Conservation (phyloP, 2,113 vertebrate genomes). For the Eclectus roratus region DNA sequence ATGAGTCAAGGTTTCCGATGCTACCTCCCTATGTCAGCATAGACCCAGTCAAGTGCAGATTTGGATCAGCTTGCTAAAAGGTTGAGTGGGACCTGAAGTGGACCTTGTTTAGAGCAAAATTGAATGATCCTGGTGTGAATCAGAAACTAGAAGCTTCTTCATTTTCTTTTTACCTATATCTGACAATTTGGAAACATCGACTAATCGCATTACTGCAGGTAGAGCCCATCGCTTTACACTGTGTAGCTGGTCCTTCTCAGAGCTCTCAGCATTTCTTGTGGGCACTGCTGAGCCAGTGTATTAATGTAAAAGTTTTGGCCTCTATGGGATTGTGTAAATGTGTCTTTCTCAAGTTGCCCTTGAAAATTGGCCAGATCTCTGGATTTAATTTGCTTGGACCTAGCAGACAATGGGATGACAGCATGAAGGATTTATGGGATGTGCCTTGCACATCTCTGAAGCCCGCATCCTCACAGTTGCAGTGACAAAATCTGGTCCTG, state of each 20-base stretch:
- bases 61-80: background rate
- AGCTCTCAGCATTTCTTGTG: background rate
- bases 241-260: background rate
- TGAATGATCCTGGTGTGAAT: background rate
- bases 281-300: background rate
- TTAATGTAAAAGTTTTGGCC: background rate
- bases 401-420: slow-evolving; percentile 28
- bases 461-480: background rate
- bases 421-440: background rate
- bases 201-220: background rate
- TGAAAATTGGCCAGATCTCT: background rate
- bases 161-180: background rate
- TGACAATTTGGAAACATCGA: background rate
- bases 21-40: background rate
- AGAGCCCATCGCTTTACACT: background rate
- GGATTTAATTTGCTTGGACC: background rate
- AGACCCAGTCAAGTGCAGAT: background rate
- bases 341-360: background rate
- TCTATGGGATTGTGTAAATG: background rate
- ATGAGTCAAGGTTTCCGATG: background rate
- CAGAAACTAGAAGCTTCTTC: background rate
- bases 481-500: background rate
- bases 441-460: background rate
- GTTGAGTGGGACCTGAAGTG: background rate
- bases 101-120: background rate